Percentiles rank a stretch among this genome's conserved stretches.
These are phyloP conservation scores for Diglossa cyanea DNA, from an alignment of 2,797 vertebrate genomes.

Conservation along the genomic window DNA sequence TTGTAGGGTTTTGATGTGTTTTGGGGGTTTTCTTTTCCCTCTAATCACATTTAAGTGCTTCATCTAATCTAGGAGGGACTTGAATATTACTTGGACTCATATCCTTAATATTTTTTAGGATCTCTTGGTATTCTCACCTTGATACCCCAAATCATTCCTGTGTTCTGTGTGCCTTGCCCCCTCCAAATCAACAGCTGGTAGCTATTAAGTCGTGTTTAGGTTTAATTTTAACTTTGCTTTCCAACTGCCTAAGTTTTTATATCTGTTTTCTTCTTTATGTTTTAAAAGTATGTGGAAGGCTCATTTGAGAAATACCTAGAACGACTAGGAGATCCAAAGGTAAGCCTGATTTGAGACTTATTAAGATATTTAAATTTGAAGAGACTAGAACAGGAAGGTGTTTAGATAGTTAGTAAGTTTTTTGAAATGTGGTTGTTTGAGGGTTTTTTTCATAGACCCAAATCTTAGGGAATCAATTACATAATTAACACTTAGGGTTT, in stretches of 20 bases:
- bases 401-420: not conserved
- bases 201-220: not conserved
- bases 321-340: conserved; percentile 91
- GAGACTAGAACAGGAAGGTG: not conserved
- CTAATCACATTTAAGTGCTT: not conserved
- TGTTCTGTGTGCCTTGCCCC: accelerated
- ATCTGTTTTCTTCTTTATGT: not conserved
- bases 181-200: not conserved
- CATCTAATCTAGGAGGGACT: not conserved
- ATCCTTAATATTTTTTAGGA: not conserved
- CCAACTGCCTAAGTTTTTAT: not conserved
- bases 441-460: not conserved
- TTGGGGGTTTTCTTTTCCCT: not conserved
- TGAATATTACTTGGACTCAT: not conserved
- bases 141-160: accelerated
- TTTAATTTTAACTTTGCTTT: conserved; percentile 14
- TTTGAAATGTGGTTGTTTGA: not conserved
- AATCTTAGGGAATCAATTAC: not conserved
- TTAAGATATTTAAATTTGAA: not conserved
- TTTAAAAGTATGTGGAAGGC: conserved; percentile 88
- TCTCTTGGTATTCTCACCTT: not conserved
- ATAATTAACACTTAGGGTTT: not conserved
- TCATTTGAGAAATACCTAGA: conserved; percentile 95
- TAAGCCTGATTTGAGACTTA: conserved; percentile 50
- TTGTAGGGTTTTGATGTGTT: not conserved